phyloP scores from a whole-genome alignment of 2,888 invertebrate species.

The Altica lythri region DNA sequence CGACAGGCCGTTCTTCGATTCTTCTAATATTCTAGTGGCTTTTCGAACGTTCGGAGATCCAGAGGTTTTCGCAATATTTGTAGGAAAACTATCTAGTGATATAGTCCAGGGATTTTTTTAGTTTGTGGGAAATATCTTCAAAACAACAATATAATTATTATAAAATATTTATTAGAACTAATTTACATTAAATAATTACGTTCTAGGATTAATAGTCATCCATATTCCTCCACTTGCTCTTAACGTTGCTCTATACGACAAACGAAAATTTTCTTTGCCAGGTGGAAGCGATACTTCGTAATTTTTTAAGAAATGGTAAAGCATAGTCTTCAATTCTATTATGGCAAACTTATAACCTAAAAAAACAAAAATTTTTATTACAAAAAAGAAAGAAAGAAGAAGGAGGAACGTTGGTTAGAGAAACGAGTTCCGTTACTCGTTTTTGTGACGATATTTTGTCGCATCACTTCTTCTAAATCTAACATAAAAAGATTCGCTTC shows the following conservation, averaged over 20 bases:
- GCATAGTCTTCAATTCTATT: constrained; percentile 64
- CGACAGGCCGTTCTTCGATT: too few relatives aligned
- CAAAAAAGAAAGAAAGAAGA: neutral
- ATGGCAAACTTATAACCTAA: constrained; percentile 64
- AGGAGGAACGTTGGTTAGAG: neutral
- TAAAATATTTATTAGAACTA: too few relatives aligned
- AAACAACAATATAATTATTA: too few relatives aligned
- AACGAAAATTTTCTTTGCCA: constrained; percentile 59
- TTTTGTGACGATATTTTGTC: neutral
- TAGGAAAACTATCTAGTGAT: too few relatives aligned
- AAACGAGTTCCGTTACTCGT: too few relatives aligned
- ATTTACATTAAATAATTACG: too few relatives aligned
- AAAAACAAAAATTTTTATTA: constrained; percentile 17
- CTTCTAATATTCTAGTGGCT: too few relatives aligned
- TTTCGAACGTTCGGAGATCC: too few relatives aligned
- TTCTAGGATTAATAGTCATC: constrained; percentile 59
- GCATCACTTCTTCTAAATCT: neutral
- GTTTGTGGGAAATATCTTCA: too few relatives aligned
- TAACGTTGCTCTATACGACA: constrained; percentile 62
- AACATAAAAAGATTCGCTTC: neutral
- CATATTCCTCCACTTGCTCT: constrained; percentile 64
- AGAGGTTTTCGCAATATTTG: too few relatives aligned
- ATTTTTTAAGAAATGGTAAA: constrained; percentile 60
- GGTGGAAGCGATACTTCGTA: constrained; percentile 59
- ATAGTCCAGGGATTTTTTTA: too few relatives aligned